Base-by-base conservation (phyloP, 2,888 invertebrate species). In the Ferdinandea cuprea region DNA sequence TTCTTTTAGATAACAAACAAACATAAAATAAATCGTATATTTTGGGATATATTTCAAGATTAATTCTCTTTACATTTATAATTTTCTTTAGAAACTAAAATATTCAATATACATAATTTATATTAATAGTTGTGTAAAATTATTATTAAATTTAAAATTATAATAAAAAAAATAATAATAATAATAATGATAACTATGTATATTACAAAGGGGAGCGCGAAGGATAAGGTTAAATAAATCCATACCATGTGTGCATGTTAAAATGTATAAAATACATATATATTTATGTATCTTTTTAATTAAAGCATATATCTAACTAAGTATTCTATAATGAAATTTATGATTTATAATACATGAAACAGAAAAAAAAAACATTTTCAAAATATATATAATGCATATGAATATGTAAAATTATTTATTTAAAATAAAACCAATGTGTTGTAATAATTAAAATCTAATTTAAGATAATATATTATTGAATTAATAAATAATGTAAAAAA, bases 401-500 rank as follows among this genome's bases (percentile, higher is more conserved):
- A n/a, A n/a, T n/a, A n/a, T n/a, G n/a, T n/a, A n/a, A n/a, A n/a
- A n/a, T n/a, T n/a, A n/a, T n/a, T n/a, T n/a, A n/a, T 3, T 19
- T 17, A 52, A 30, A 17, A 44, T 32, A n/a, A 21, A 32, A 42
- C 35, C 15, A 56, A 54, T 44, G 30, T 15, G 3, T 65, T 13
- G 32, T 48, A 30, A 25, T 35, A 2, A 46, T 5, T 37, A 65
- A 65, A 73, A 46, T 46, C 21, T 3, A 9, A 30, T 17, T 28
- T 44, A 30, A 61, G 15, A 35, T 25, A 11, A 30, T 17, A 3
- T 32, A 35, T 32, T 28, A 58, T 13, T 56, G 32, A 50, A 72
- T 73, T 66, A 73, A 79, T 79, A 79, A 79, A 68, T 79, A 68
- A 74, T 30, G 46, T 74, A 56, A 44, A 78, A 77, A 73, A 73